Evolutionary conservation across 1,140 invertebrate genomes (phyloP).

Genomic region (Drosophila cardini): DNA sequence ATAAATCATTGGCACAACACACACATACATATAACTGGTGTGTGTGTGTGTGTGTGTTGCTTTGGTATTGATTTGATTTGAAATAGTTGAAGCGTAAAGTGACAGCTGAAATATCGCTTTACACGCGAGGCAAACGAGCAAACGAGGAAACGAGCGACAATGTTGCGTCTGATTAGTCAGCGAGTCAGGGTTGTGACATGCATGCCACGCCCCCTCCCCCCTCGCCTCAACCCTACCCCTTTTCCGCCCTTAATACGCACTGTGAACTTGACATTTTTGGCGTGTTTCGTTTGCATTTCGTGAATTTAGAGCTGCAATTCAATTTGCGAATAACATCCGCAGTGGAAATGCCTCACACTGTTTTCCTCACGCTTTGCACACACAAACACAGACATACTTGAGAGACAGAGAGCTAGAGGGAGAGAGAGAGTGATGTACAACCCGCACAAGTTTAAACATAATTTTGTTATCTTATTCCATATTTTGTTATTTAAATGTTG

Average conservation of each 20-base stretch:
- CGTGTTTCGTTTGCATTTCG: constrained; percentile 32
- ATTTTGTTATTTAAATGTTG: constrained; percentile 50
- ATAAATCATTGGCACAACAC: constrained; percentile 71
- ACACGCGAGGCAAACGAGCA: constrained; percentile 47
- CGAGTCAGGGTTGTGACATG: constrained; percentile 45
- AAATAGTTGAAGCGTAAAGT: constrained; percentile 80
- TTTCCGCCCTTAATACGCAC: constrained; percentile 39
- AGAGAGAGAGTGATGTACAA: not conserved
- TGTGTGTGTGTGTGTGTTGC: constrained; percentile 33
- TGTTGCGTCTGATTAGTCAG: constrained; percentile 74
- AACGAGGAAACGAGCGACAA: constrained; percentile 46
- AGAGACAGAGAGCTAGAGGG: not conserved
- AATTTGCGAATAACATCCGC: constrained; percentile 38
- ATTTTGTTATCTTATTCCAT: constrained; percentile 51
- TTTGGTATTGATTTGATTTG: constrained; percentile 80
- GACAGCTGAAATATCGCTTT: constrained; percentile 81
- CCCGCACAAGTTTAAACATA: constrained; percentile 20
- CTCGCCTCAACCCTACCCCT: constrained; percentile 1
- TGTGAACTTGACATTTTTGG: constrained; percentile 74
- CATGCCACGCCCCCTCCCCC: constrained; percentile 22
- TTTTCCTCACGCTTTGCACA: constrained; percentile 25
- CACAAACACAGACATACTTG: constrained; percentile 20
- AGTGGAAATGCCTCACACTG: constrained; percentile 14
- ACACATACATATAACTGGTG: not conserved
- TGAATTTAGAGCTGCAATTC: constrained; percentile 53